Evolutionary conservation across 2,797 vertebrate genomes (phyloP).

Genomic region (Buphagus erythrorhynchus): DNA sequence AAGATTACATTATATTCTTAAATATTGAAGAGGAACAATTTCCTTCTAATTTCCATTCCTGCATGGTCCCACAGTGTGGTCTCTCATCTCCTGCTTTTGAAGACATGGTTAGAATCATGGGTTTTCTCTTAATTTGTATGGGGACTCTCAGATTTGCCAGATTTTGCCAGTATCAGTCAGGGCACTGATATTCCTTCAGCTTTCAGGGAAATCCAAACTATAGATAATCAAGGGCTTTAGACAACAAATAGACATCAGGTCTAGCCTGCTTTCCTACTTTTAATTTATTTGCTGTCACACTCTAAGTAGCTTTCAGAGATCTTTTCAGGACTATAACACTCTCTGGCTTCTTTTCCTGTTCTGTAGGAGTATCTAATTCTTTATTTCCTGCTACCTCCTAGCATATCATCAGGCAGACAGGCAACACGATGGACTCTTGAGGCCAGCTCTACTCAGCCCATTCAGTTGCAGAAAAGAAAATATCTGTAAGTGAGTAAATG

Average conservation of each 20-base stretch:
- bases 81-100: neutral
- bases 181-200: neutral
- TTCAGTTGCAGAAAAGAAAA: neutral
- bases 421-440: rapidly evolving
- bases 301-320: neutral
- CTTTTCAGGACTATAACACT: neutral
- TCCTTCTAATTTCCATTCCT: neutral
- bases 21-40: neutral
- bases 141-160: neutral
- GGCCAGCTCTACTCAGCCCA: neutral
- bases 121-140: neutral
- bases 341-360: neutral
- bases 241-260: neutral
- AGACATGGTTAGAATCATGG: neutral
- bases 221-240: neutral
- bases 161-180: neutral
- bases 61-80: rapidly evolving
- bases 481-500: neutral
- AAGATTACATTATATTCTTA: neutral
- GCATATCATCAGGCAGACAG: neutral
- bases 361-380: neutral
- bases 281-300: neutral
- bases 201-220: neutral
- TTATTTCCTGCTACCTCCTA: neutral
- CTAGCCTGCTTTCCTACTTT: neutral